A percentile compares a stretch with the other conserved stretches of the same genome.
Conservation (phyloP, 2,888 invertebrate genomes). For the Trichopria drosophilae region DNA sequence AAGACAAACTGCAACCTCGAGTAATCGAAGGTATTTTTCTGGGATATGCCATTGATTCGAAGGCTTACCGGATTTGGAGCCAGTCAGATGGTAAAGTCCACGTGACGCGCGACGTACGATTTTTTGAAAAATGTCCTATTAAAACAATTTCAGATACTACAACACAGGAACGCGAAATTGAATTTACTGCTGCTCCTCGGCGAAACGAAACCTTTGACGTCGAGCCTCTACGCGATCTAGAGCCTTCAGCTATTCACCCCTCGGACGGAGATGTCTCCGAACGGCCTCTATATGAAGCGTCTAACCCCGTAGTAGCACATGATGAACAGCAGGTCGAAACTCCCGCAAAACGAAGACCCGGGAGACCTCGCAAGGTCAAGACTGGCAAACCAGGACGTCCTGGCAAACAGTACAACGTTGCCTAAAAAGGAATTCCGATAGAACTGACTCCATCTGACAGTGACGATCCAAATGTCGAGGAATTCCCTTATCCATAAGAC, state of each 20-base stretch:
- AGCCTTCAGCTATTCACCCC: background rate
- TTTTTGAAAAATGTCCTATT: no score
- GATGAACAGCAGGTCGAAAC: no score
- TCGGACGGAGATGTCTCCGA: background rate
- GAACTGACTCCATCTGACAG: conserved; percentile 17
- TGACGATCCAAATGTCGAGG: conserved; percentile 31
- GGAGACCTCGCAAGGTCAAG: conserved; percentile 9
- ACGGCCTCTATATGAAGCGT: background rate
- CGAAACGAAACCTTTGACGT: background rate
- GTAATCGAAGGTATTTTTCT: conserved; percentile 23
- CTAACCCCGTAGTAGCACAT: no score
- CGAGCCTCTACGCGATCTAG: background rate
- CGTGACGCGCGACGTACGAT: no score
- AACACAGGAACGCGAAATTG: no score
- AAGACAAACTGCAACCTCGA: conserved; percentile 24
- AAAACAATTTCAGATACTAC: no score
- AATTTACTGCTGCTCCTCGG: no score
- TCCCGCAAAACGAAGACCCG: conserved; percentile 15
- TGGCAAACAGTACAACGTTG: conserved; percentile 15
- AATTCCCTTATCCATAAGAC: conserved; percentile 29
- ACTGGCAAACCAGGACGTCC: conserved; percentile 14
- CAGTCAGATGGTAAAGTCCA: conserved; percentile 1
- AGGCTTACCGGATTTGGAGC: conserved; percentile 8
- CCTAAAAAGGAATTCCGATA: conserved; percentile 28
- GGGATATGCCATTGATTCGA: conserved; percentile 8